phyloP scores from a whole-genome alignment of 2,113 vertebrate species.

The Gallinago undulata region DNA sequence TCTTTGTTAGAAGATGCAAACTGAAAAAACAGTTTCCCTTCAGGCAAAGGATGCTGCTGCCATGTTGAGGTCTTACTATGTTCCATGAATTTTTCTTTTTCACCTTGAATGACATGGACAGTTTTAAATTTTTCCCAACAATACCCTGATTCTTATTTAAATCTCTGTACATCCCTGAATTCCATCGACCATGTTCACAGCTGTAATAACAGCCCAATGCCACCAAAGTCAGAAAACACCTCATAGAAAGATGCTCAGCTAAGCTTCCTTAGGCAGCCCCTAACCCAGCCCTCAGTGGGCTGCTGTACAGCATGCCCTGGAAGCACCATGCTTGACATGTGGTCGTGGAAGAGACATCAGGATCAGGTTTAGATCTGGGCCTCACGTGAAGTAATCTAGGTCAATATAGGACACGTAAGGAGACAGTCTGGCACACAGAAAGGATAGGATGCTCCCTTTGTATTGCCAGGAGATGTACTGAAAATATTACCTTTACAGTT shows the following conservation, averaged over 20 bases:
- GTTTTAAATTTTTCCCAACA: background rate
- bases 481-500: background rate
- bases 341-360: background rate
- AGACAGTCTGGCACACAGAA: background rate
- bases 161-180: background rate
- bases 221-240: background rate
- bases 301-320: background rate
- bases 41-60: conserved; percentile 8
- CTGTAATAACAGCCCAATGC: background rate
- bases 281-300: background rate
- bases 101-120: background rate
- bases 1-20: background rate
- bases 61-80: conserved; percentile 19
- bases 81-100: conserved; percentile 18
- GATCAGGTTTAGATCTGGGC: background rate
- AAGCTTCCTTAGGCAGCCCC: background rate
- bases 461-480: background rate
- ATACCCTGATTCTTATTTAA: background rate
- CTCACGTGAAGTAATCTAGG: background rate
- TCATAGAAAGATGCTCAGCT: background rate
- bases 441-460: background rate
- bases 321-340: background rate
- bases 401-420: background rate
- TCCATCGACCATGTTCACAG: background rate
- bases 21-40: conserved; percentile 20